Evolutionary conservation across 2,888 invertebrate genomes (phyloP), one percentile per base, ranked within the genome.

Genomic region (Homarus gammarus): DNA sequence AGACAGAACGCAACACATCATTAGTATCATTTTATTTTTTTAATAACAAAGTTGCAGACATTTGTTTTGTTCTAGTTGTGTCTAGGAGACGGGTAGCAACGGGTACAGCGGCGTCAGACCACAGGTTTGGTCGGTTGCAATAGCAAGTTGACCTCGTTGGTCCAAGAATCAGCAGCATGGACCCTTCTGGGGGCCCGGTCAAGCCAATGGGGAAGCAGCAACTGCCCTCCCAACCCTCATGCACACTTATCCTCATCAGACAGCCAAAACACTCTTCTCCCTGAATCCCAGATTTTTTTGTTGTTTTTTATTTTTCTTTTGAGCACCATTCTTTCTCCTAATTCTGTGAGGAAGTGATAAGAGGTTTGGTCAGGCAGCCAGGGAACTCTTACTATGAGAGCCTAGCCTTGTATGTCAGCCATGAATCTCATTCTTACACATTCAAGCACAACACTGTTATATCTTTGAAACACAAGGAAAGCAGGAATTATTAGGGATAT

Each of bases 31-130:
- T 89, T 89, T 89, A 89, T 89, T 77, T 86, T 87, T 88, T 89
- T 89, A 89, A 89, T 89, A 89, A 89, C 88, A 89, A 89, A 89
- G 88, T 89, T 89, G 88, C 88, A 89, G 88, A 89, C 88, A 89
- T 89, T 89, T 89, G 77, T 86, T 86, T 86, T 86, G 88, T 89
- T 89, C 88, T 89, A 89, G 83, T 89, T 89, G 88, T 89, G 88
- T 89, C 83, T 89, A 89, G 88, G 88, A 89, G 88, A 89, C 88
- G 88, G 88, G 88, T 89, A 89, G 83, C 84, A 89, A 89, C 84
- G 88, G 84, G 84, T 84, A 89, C 83, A 89, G 88, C 88, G 88
- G 88, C 88, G 88, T 89, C 88, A 84, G 88, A 89, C 88, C 88
- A 77, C 75, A 82, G 87, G 87, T 81, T 77, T 83, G 88, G 88